Conservation (phyloP, 2,797 vertebrate species). For the Chrosomus eos region DNA sequence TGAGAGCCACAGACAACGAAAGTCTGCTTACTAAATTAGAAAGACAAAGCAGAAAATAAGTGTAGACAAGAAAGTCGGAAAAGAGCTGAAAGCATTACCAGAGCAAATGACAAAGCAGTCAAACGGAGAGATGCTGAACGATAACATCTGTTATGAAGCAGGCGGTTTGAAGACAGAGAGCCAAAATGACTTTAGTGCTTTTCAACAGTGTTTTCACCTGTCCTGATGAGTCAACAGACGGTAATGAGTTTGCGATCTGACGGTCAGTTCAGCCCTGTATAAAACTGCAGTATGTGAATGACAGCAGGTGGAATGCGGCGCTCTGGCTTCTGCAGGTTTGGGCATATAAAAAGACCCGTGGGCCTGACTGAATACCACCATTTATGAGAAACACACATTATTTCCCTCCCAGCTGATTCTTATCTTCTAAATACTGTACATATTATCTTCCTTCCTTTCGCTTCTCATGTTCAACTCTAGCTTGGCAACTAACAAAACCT, state of each 20-base stretch:
- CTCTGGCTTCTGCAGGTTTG: slow-evolving; percentile 40
- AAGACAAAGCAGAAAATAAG: background rate
- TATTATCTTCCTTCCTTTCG: background rate
- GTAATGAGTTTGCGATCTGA: slow-evolving; percentile 22
- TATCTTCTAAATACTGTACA: slow-evolving; percentile 3
- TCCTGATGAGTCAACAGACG: slow-evolving; percentile 48
- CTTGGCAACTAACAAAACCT: background rate
- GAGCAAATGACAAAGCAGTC: background rate
- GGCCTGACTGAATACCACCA: slow-evolving; percentile 1
- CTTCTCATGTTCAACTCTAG: background rate
- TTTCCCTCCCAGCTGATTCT: background rate
- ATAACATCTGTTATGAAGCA: slow-evolving; percentile 17
- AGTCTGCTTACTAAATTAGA: background rate
- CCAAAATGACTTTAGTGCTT: slow-evolving; percentile 36
- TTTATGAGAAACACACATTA: background rate
- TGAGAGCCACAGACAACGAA: background rate
- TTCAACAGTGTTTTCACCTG: slow-evolving; percentile 21
- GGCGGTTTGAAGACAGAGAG: background rate
- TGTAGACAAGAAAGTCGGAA: slow-evolving; percentile 3
- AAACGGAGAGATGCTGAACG: slow-evolving; percentile 1
- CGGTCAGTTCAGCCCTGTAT: slow-evolving; percentile 36
- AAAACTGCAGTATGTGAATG: slow-evolving; percentile 22
- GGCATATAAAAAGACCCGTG: background rate
- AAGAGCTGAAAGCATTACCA: slow-evolving; percentile 3
- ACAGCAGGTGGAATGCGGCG: slow-evolving; percentile 24